phyloP scores from a whole-genome alignment of 2,888 invertebrate species.

The Acronicta alni region DNA sequence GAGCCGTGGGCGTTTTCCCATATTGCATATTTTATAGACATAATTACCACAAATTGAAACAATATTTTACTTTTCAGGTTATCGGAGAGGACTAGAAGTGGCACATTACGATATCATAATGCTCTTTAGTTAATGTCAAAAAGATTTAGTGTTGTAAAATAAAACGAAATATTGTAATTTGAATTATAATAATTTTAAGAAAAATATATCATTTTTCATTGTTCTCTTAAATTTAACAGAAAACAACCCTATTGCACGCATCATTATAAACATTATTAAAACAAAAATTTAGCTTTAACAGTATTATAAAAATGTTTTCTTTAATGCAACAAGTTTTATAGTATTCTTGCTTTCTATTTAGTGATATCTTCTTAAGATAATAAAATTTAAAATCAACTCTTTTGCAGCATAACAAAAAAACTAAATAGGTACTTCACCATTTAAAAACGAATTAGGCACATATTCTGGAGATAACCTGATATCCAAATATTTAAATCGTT shows the following conservation, averaged over 20 bases:
- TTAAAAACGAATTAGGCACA: constrained; percentile 27
- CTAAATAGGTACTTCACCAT: neutral
- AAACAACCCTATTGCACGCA: constrained; percentile 36
- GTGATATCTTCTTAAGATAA: neutral
- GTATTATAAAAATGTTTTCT: constrained; percentile 28
- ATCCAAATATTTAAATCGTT: too few relatives aligned
- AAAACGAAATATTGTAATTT: constrained; percentile 21
- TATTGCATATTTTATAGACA: too few relatives aligned
- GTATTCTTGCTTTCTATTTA: constrained; percentile 4
- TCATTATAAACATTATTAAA: constrained; percentile 6
- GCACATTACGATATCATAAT: constrained; percentile 40
- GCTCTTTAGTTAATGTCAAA: constrained; percentile 18
- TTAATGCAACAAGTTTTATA: too few relatives aligned
- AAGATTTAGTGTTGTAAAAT: constrained; percentile 9
- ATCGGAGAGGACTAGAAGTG: constrained; percentile 40
- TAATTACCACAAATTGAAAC: neutral
- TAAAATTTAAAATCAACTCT: constrained; percentile 10
- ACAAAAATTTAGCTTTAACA: constrained; percentile 28
- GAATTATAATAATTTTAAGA: constrained; percentile 38
- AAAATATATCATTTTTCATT: constrained; percentile 14
- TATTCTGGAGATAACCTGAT: neutral
- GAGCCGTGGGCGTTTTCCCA: too few relatives aligned
- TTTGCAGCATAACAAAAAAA: constrained; percentile 18
- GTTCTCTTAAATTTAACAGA: constrained; percentile 36
- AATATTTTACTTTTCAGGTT: constrained; percentile 40